These are phyloP conservation scores for Salpingus planirostris DNA, from an alignment of 2,888 invertebrate species.

Conservation along the genomic window DNA sequence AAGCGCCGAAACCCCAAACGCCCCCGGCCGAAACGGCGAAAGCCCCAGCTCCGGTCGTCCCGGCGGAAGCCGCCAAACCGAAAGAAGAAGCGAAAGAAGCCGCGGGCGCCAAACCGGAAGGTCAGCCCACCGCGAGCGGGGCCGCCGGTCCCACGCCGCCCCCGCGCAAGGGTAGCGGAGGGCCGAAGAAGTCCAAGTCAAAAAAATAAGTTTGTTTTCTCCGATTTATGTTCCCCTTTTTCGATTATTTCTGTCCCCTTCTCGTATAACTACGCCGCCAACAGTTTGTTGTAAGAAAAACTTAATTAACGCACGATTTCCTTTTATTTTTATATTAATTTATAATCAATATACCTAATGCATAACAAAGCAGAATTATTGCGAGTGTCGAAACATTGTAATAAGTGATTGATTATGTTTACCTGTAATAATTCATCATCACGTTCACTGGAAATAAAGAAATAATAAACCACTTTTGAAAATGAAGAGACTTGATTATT, in stretches of 20 bases:
- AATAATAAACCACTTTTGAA: too few species aligned
- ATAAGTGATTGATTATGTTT: too few species aligned
- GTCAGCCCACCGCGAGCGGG: too few species aligned
- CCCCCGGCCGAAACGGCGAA: conserved; percentile 24
- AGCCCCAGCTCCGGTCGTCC: background rate
- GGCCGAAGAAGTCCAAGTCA: conserved; percentile 27
- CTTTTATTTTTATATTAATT: conserved; percentile 3
- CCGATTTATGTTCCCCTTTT: background rate
- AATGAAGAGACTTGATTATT: too few species aligned
- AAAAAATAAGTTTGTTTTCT: conserved; percentile 21
- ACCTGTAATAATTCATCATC: too few species aligned
- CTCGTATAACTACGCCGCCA: too few species aligned
- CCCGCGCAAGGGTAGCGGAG: conserved; percentile 35
- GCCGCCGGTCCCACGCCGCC: conserved; percentile 25
- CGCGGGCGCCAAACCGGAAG: conserved; percentile 1
- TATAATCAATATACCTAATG: background rate
- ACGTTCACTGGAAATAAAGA: too few species aligned
- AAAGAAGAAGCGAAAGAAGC: conserved; percentile 11
- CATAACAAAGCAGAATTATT: too few species aligned
- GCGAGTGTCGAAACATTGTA: too few species aligned
- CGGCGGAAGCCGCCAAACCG: conserved; percentile 6
- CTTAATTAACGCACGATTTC: conserved; percentile 1
- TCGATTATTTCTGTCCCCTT: background rate
- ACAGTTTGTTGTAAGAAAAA: too few species aligned
- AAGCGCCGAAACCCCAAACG: conserved; percentile 28